A percentile compares a stretch with the other conserved stretches of the same genome.
These are phyloP conservation scores for Plebejus argus DNA, from an alignment of 2,888 invertebrate species.

Conservation along the genomic window DNA sequence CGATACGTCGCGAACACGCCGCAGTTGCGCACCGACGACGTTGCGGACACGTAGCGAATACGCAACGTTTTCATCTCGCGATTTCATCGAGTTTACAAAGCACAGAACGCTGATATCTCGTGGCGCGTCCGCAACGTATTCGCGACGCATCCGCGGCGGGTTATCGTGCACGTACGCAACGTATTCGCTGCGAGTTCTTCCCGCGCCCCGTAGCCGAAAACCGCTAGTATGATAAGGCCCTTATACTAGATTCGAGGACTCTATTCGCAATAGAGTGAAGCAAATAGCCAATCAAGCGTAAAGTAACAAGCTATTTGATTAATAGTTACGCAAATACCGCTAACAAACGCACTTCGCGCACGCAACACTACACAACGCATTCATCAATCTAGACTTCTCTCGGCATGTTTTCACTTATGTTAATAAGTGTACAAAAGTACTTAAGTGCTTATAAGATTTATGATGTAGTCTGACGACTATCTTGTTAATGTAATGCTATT, in stretches of 20 bases:
- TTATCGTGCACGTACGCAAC: too few species aligned
- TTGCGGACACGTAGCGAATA: too few species aligned
- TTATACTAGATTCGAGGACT: background rate
- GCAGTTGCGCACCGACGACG: too few species aligned
- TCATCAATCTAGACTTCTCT: conserved; percentile 23
- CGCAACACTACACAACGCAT: conserved; percentile 10
- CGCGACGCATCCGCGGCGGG: too few species aligned
- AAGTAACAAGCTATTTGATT: background rate
- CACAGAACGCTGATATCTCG: too few species aligned
- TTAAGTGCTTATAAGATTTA: background rate
- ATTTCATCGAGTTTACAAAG: too few species aligned
- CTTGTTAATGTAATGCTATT: background rate
- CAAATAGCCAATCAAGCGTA: background rate
- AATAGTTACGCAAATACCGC: conserved; percentile 16
- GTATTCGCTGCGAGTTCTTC: too few species aligned
- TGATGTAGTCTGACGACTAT: background rate
- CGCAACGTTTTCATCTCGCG: too few species aligned
- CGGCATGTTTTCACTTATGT: conserved; percentile 39
- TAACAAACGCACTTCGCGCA: conserved; percentile 33
- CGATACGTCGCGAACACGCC: too few species aligned
- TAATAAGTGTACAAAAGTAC: conserved; percentile 21
- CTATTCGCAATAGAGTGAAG: background rate
- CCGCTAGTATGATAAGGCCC: background rate
- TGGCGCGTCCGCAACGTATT: too few species aligned
- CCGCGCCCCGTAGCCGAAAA: too few species aligned